Evolutionary conservation across 2,797 vertebrate genomes (phyloP).

Genomic region (Poecilia picta): DNA sequence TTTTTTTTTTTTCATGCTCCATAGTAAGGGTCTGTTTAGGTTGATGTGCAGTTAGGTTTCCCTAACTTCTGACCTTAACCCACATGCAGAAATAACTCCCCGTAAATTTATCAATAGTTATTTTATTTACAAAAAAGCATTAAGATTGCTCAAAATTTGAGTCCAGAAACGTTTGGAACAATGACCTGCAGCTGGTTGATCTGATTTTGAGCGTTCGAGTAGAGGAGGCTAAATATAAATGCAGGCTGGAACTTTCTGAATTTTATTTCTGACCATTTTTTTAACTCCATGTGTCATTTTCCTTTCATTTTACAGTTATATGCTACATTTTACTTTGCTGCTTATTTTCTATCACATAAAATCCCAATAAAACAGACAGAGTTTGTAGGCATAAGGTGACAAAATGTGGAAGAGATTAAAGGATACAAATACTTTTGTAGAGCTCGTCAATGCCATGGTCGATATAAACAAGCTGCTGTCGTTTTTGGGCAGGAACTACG

Average conservation of each 20-base stretch:
- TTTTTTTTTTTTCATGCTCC: background rate
- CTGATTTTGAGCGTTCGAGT: background rate
- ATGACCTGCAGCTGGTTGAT: too few relatives aligned
- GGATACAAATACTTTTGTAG: background rate
- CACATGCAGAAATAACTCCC: background rate
- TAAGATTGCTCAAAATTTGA: background rate
- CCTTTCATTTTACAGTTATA: background rate
- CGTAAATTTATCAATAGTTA: background rate
- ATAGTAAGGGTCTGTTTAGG: background rate
- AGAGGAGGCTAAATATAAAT: background rate
- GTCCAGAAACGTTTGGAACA: background rate
- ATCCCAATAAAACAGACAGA: background rate
- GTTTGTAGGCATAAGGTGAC: background rate
- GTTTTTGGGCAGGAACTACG: constrained; percentile 41
- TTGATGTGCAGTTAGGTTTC: background rate
- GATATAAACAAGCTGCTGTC: constrained; percentile 55
- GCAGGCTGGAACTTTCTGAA: background rate
- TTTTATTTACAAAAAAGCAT: background rate
- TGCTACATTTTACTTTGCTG: background rate
- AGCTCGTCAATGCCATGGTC: constrained; percentile 33
- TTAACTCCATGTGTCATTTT: background rate
- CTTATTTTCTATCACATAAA: background rate
- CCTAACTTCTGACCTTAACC: background rate
- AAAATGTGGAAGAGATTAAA: constrained; percentile 5
- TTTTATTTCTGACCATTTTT: background rate